Percentiles rank a stretch among this genome's conserved stretches.
These are phyloP conservation scores for Alces alces DNA, from an alignment of 2,113 vertebrate species.

Conservation along the genomic window DNA sequence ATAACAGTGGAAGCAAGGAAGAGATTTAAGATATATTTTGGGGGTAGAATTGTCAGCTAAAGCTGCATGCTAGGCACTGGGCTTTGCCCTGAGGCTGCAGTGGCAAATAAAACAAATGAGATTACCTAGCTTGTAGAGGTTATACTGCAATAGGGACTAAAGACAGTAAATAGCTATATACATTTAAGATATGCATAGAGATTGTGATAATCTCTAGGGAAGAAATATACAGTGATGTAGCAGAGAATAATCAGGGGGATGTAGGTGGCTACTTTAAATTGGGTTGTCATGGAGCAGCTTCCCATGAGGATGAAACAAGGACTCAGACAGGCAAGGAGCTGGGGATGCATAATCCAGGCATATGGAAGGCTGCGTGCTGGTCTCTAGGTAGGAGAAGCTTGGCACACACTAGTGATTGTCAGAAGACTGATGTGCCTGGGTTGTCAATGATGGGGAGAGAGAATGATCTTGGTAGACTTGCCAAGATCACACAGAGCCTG, in stretches of 20 bases:
- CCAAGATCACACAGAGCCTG: not conserved
- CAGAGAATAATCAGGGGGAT: not conserved
- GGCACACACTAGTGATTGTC: not conserved
- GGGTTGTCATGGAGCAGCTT: not conserved
- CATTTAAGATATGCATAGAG: not conserved
- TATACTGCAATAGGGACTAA: not conserved
- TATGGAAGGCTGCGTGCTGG: not conserved
- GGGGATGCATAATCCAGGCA: not conserved
- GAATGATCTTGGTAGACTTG: not conserved
- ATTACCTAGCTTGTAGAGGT: not conserved
- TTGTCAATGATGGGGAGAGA: not conserved
- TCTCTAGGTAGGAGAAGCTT: not conserved
- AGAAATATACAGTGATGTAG: not conserved
- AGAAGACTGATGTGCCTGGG: not conserved
- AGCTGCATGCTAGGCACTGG: not conserved
- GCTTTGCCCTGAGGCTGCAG: not conserved
- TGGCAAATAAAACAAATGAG: constrained; percentile 14
- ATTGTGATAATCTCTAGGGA: not conserved
- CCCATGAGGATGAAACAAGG: not conserved
- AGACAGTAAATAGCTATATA: not conserved
- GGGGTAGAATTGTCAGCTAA: not conserved
- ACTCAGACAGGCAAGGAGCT: not conserved
- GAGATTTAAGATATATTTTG: not conserved
- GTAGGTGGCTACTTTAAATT: not conserved
- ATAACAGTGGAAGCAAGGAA: not conserved